phyloP scores from a whole-genome alignment of 2,888 invertebrate genomes.

The Ophion costatus region DNA sequence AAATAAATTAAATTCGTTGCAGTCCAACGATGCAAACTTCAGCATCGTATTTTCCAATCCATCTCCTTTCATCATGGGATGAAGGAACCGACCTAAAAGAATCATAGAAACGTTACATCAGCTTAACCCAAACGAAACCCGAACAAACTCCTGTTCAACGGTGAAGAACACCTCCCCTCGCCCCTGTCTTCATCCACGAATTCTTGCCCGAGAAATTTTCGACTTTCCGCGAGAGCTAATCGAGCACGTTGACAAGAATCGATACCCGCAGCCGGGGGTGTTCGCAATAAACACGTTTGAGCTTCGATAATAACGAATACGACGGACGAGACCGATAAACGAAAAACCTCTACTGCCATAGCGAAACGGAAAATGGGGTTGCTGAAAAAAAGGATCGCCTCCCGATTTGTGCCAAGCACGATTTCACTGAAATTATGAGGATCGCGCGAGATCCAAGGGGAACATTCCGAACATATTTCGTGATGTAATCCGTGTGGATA shows the following conservation, averaged over 20 bases:
- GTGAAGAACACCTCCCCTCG: neutral
- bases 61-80: neutral
- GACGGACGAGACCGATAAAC: neutral
- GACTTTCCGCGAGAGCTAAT: constrained; percentile 12
- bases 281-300: constrained; percentile 20
- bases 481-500: constrained; percentile 56
- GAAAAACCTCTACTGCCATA: constrained; percentile 9
- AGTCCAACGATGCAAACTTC: too few species aligned
- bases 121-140: too few species aligned
- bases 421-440: constrained; percentile 40
- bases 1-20: too few species aligned
- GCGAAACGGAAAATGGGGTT: constrained; percentile 11
- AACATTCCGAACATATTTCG: constrained; percentile 57
- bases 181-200: neutral
- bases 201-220: neutral
- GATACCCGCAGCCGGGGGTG: neutral
- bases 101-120: neutral
- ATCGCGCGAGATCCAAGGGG: constrained; percentile 38
- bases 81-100: neutral
- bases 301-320: constrained; percentile 27
- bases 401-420: constrained; percentile 39
- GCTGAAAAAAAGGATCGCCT: constrained; percentile 29
- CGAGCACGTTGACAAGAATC: constrained; percentile 11
- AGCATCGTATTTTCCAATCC: neutral
- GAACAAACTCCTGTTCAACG: too few species aligned